Evolutionary conservation across 2,797 vertebrate species (phyloP).

Genomic region (Echeneis naucrates): DNA sequence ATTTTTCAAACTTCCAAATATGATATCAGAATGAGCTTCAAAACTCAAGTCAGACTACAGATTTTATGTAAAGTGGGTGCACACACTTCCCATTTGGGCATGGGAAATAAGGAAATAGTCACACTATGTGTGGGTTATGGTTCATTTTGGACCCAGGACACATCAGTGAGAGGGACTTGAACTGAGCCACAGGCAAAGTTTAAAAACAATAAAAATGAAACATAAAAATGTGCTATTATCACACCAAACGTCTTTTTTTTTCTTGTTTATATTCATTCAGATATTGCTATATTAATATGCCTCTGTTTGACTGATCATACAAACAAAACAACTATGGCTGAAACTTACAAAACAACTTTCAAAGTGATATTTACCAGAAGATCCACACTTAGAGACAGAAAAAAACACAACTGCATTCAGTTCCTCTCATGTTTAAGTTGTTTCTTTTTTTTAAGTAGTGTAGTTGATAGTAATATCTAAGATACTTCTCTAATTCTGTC

Average conservation of each 20-base stretch:
- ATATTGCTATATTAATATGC: background rate
- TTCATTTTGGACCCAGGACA: too few species aligned
- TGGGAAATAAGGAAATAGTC: too few species aligned
- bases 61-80: too few species aligned
- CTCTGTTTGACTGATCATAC: background rate
- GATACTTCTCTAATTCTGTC: background rate
- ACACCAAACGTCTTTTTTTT: background rate
- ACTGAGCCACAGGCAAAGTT: background rate
- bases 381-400: constrained; percentile 23
- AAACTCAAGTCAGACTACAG: too few species aligned
- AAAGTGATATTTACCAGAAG: constrained; percentile 51
- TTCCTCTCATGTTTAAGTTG: constrained; percentile 44
- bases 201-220: background rate
- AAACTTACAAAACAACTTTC: constrained; percentile 45
- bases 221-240: background rate
- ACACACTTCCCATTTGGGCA: too few species aligned
- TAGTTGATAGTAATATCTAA: background rate
- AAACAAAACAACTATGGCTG: background rate
- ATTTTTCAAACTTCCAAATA: background rate
- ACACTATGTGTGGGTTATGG: too few species aligned
- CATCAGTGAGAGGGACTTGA: too few species aligned
- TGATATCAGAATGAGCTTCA: background rate
- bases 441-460: background rate
- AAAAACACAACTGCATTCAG: constrained; percentile 34
- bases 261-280: background rate